Conservation (phyloP, 2,888 invertebrate species). For the Mystacides longicornis region DNA sequence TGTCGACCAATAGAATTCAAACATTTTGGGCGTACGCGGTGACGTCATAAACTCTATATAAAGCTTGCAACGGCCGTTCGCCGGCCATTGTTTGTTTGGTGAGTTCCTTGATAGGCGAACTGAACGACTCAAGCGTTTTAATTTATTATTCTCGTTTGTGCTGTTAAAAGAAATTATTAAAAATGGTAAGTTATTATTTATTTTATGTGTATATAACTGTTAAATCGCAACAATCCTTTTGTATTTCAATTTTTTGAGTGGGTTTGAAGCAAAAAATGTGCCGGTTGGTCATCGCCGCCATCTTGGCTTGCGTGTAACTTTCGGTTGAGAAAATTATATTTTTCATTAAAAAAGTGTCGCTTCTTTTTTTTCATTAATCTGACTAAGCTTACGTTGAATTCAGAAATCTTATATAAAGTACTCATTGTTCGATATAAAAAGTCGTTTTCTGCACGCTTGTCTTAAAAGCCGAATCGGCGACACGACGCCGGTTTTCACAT, state of each 20-base stretch:
- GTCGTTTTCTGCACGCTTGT: too few species aligned
- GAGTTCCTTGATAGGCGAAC: slow-evolving; percentile 56
- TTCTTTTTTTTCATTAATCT: too few species aligned
- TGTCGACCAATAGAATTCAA: slow-evolving; percentile 41
- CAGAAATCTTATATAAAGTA: too few species aligned
- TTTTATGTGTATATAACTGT: not conserved
- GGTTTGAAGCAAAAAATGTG: not conserved
- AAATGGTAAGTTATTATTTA: slow-evolving; percentile 42
- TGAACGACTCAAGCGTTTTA: slow-evolving; percentile 33
- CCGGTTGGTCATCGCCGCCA: not conserved
- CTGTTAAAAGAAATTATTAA: slow-evolving; percentile 42
- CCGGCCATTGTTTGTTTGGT: slow-evolving; percentile 56
- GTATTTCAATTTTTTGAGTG: too few species aligned
- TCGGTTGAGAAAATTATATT: too few species aligned
- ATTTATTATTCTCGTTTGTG: slow-evolving; percentile 39
- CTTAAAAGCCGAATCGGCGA: too few species aligned
- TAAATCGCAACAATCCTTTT: too few species aligned
- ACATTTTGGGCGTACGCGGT: slow-evolving; percentile 44
- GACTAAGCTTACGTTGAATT: too few species aligned
- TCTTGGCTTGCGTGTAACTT: too few species aligned
- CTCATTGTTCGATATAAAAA: too few species aligned
- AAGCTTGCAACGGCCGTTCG: slow-evolving; percentile 42
- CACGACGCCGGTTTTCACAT: too few species aligned
- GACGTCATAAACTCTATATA: slow-evolving; percentile 50
- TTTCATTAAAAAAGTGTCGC: too few species aligned